phyloP scores from a whole-genome alignment of 2,888 invertebrate species.

The Pammene fasciana region DNA sequence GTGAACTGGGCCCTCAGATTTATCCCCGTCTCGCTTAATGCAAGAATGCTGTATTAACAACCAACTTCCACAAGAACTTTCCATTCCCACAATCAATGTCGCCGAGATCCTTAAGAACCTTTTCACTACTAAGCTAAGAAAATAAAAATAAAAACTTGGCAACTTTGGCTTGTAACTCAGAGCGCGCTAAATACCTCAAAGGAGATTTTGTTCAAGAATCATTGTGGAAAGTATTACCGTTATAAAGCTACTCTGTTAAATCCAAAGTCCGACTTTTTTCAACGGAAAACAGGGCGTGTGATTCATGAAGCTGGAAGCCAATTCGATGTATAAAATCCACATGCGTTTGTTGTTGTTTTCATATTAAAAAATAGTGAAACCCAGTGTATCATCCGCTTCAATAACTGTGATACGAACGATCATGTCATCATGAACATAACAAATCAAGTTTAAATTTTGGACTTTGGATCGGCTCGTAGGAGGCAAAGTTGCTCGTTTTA shows the following conservation, averaged over 20 bases:
- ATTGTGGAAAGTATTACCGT: slow-evolving; percentile 25
- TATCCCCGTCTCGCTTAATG: neutral
- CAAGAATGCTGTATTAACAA: slow-evolving; percentile 6
- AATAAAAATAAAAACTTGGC: slow-evolving; percentile 22
- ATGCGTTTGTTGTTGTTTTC: too few species aligned
- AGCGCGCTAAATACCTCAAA: slow-evolving; percentile 34
- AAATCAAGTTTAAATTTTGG: too few species aligned
- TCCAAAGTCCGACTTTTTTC: slow-evolving; percentile 66
- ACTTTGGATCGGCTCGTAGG: too few species aligned
- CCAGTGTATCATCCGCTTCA: too few species aligned
- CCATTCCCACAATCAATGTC: slow-evolving; percentile 20
- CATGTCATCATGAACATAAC: too few species aligned
- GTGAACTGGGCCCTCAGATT: neutral
- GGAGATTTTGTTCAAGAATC: slow-evolving; percentile 19
- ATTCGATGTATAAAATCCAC: too few species aligned
- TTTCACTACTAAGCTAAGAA: slow-evolving; percentile 20
- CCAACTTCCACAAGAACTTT: slow-evolving; percentile 15
- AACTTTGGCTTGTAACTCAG: slow-evolving; percentile 5
- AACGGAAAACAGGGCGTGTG: slow-evolving; percentile 72
- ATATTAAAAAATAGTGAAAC: too few species aligned
- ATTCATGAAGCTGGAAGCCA: slow-evolving; percentile 53
- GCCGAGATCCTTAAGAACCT: slow-evolving; percentile 17
- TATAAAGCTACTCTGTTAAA: slow-evolving; percentile 49
- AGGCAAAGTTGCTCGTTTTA: slow-evolving; percentile 78
- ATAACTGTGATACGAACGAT: too few species aligned